Base-by-base conservation (phyloP, 2,113 vertebrate genomes). In the Callospermophilus lateralis region DNA sequence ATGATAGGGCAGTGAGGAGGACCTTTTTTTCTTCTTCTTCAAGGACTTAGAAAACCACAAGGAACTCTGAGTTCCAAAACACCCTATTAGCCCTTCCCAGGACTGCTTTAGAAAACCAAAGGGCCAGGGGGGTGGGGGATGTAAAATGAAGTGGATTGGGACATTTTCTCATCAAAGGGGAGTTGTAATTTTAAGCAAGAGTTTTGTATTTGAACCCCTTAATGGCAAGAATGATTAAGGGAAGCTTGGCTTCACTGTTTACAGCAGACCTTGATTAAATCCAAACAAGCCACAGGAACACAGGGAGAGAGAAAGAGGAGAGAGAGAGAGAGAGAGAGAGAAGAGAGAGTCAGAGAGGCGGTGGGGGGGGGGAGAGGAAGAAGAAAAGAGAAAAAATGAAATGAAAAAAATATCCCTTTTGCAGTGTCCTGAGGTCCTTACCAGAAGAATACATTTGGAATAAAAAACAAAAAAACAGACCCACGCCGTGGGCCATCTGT, bases 51-150 rank as follows among this genome's bases (percentile, higher is more conserved):
- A 11, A 73, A 8, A 4, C 96, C 97, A 94, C 89, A 95, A 93
- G 98, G 96, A 95, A 97, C 97, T 97, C 84, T 17, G 91, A 98
- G 97, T 98, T 98, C 96, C 97, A 96, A 97, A 98, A 98, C 96
- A 98, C 90, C 68, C 87, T 76, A 80, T 96, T 86, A 98, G 84
- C 61, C 97, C 96, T 97, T 97, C 98, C 88, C 94, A 96, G 45
- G 55, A 97, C 89, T 83, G 45, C 80, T 84, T 72, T 73, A 94
- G 94, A 91, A 96, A 98, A 67, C 19, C 92, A 84, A 42, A 6
- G 37, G 85, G 55, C 19, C 94, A 86, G 37, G 4, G 37, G 85
- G 55, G 73, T 4, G 45, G 72, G 55, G 72, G 65, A 90, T 61
- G 61, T 51, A 83, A 70, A 78, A 72, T 11, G 32, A 26, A 84